phyloP scores from a whole-genome alignment of 2,888 invertebrate genomes.

The Chymomyza amoena region DNA sequence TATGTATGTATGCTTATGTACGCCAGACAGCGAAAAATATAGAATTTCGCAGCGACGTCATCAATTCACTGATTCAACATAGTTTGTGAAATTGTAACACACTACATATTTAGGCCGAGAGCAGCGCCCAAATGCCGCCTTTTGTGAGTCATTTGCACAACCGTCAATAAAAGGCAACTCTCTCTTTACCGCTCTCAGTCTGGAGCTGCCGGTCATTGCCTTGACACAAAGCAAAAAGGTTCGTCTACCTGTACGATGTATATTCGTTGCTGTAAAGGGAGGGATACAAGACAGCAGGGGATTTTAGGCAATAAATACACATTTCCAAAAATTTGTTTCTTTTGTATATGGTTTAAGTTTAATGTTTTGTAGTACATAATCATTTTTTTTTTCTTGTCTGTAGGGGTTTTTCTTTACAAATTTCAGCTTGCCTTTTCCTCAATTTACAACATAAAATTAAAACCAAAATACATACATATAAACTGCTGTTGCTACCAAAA shows the following conservation, averaged over 20 bases:
- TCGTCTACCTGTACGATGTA: constrained; percentile 17
- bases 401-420: constrained; percentile 24
- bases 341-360: constrained; percentile 53
- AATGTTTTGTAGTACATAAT: constrained; percentile 24
- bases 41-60: background rate
- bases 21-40: background rate
- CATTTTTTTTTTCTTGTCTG: constrained; percentile 34
- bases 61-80: background rate
- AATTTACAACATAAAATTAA: constrained; percentile 35
- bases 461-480: constrained; percentile 54
- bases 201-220: background rate
- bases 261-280: background rate
- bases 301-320: constrained; percentile 12
- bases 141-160: constrained; percentile 24
- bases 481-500: constrained; percentile 54
- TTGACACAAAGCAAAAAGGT: background rate
- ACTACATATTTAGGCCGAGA: background rate
- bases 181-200: constrained; percentile 4
- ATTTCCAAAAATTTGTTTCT: constrained; percentile 22
- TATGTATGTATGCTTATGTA: background rate
- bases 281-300: background rate
- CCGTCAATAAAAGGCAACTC: background rate
- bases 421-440: constrained; percentile 26
- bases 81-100: background rate
- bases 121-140: constrained; percentile 8